phyloP scores from a whole-genome alignment of 2,888 invertebrate genomes.

The Glyphotaelius pellucidus region DNA sequence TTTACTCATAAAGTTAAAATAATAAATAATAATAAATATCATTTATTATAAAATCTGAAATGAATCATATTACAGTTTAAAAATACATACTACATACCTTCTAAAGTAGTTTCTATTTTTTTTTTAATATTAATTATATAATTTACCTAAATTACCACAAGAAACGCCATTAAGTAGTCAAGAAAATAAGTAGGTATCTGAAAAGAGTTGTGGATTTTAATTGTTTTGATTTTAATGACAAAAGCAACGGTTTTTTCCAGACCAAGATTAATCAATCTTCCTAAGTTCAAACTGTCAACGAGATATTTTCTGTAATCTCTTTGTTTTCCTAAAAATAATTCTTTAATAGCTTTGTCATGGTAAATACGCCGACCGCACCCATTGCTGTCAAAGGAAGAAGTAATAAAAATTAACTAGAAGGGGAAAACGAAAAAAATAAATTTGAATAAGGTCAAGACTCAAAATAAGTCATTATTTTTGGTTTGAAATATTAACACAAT shows the following conservation, averaged over 20 bases:
- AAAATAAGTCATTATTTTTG: neutral
- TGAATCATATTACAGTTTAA: too few species aligned
- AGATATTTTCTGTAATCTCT: neutral
- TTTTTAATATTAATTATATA: too few species aligned
- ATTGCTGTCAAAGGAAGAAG: neutral
- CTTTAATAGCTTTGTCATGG: neutral
- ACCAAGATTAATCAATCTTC: neutral
- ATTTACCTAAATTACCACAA: too few species aligned
- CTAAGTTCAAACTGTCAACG: neutral
- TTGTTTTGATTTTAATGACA: neutral
- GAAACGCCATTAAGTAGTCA: too few species aligned
- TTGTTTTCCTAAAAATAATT: neutral
- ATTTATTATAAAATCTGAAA: too few species aligned
- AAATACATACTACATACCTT: too few species aligned
- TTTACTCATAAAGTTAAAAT: too few species aligned
- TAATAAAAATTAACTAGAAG: neutral
- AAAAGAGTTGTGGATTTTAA: neutral
- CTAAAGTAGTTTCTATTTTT: too few species aligned
- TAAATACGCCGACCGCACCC: neutral
- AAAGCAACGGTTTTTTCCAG: neutral
- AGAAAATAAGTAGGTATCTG: too few species aligned
- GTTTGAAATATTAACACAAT: neutral
- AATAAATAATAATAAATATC: too few species aligned
- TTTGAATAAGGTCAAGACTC: neutral
- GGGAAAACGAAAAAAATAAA: neutral